Base-by-base conservation (phyloP, 1,140 invertebrate species). In the Chrysoperla carnea region DNA sequence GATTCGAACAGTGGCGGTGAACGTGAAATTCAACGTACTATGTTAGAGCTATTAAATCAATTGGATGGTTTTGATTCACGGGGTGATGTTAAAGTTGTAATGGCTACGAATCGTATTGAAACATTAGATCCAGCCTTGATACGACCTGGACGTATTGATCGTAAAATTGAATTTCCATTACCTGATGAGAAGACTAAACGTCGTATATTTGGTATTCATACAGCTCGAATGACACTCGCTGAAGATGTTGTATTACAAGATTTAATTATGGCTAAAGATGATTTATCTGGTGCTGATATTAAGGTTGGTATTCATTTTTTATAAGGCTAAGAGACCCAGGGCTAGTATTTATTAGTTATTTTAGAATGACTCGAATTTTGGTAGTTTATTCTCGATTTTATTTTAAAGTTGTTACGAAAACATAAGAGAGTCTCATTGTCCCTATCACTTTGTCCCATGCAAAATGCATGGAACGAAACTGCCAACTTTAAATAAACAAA, bases 31-130 rank as follows among this genome's bases (percentile, higher is more conserved):
- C 96, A 99, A 62, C 75, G 96, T 59, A 99, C 96, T 46, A 99
- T 99, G 96, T 81, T 99, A 64, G 96, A 99, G 62, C 66, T 99
- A 13, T 72, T 99, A 1, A 99, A 99, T 69, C 96, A 99, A 66
- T 67, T 99, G 15, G 96, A 99, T 72, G 96, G 96, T 50, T 97
- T 97, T 68, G 93, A 97, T 69, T 94, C 90, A 1, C 67, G 89
- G 37, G 92, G 92, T 11, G 92, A 95, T 74, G 88, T 93, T 1
- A 92, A 94, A 70, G 92, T 97, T 36, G 87, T 99, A 23, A 99
- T 99, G 96, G 96, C 96, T 9, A 99, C 96, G 31, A 99, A 99
- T 64, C 75, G 96, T 55, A 99, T 99, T 61, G 96, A 99, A 68
- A 99, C 95, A 6, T 66, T 99, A 33, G 96, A 99, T 69, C 96